Conservation (phyloP, 2,113 vertebrate genomes). For the Crotalus viridis region DNA sequence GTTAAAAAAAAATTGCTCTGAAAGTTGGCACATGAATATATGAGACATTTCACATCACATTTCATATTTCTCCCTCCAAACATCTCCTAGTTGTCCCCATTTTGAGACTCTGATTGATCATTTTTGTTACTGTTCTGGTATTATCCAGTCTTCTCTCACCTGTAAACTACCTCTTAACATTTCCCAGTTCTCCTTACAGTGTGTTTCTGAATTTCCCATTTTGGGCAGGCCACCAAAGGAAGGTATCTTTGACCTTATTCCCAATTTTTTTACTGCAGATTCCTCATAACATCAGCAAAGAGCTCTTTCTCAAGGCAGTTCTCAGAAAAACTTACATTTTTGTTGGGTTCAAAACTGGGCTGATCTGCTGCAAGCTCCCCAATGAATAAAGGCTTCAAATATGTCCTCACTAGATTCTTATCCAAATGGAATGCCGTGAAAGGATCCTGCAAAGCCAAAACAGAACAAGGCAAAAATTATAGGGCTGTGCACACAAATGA, state of each 20-base stretch:
- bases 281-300: not conserved
- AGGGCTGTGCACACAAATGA: not conserved
- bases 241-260: not conserved
- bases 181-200: too few relatives aligned
- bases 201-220: not conserved
- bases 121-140: not conserved
- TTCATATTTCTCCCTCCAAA: not conserved
- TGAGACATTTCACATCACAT: not conserved
- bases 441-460: constrained; percentile 69
- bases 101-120: not conserved
- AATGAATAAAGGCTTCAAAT: constrained; percentile 75
- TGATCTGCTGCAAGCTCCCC: constrained; percentile 79
- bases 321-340: constrained; percentile 71
- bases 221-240: not conserved
- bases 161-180: not conserved
- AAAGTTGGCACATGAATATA: not conserved
- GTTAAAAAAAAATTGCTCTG: not conserved
- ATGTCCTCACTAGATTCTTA: constrained; percentile 73
- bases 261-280: not conserved
- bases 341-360: constrained; percentile 77
- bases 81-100: not conserved
- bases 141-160: not conserved
- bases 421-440: constrained; percentile 79
- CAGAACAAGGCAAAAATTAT: not conserved
- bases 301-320: not conserved